phyloP scores from a whole-genome alignment of 2,888 invertebrate genomes.

The Sturmia bella region DNA sequence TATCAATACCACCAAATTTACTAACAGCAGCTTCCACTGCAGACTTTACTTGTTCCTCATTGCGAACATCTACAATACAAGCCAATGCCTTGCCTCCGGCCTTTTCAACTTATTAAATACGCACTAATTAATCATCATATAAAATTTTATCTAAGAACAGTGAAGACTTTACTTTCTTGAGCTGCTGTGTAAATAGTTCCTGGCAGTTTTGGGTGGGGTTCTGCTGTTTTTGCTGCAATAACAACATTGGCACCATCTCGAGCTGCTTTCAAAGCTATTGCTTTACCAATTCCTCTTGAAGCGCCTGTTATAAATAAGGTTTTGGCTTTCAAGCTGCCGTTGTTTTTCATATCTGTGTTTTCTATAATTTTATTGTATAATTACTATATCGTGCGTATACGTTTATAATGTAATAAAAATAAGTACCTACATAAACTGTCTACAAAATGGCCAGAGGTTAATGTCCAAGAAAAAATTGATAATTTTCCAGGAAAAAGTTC shows the following conservation, averaged over 20 bases:
- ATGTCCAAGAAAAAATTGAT: too few species aligned
- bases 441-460: background rate
- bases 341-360: conserved; percentile 46
- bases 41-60: conserved; percentile 86
- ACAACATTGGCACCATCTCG: conserved; percentile 92
- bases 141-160: background rate
- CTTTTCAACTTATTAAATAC: conserved; percentile 85
- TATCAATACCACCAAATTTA: conserved; percentile 96
- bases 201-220: conserved; percentile 85
- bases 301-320: conserved; percentile 98
- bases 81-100: conserved; percentile 91
- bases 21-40: conserved; percentile 87
- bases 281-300: conserved; percentile 96
- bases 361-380: background rate
- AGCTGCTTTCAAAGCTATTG: conserved; percentile 95
- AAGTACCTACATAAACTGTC: too few species aligned
- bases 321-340: conserved; percentile 87
- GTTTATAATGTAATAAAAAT: too few species aligned
- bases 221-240: conserved; percentile 93
- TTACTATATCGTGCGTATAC: too few species aligned
- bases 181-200: conserved; percentile 94
- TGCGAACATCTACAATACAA: conserved; percentile 91
- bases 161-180: conserved; percentile 85
- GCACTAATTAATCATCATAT: background rate
- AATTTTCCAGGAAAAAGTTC: too few species aligned